Base-by-base conservation (phyloP, 2,113 vertebrate species). In the Syngnathus typhle region DNA sequence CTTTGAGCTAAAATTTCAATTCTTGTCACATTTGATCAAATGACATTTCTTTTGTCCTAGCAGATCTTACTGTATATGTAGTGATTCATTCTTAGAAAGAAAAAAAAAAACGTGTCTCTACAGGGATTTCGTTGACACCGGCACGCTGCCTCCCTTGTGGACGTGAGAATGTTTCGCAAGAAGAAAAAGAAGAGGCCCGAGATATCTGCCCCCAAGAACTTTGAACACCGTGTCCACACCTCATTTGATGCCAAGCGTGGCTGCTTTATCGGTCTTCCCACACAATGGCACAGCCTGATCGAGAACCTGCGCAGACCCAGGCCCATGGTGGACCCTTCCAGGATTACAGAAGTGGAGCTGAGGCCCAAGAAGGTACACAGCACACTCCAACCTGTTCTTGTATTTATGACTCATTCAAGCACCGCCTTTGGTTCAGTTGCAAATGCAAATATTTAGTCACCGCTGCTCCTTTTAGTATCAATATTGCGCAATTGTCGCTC, bases 181-280 rank as follows among this genome's bases (percentile, higher is more conserved):
- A 98, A 98, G 89, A 99, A 98, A 90, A 98, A 98, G 95, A 98
- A 96, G 94, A 95, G 95, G 73, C 95, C 95, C 0, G 95, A 98
- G 87, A 99, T 99, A 88, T 99, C 97, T 0, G 92, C 93, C 65
- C 97, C 97, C 0, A 94, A 94, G 89, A 97, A 99, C 89, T 99
- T 99, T 47, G 94, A 99, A 87, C 97, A 99, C 76, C 94, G 95
- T 0, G 96, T 99, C 70, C 97, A 99, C 78, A 99, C 96, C 13
- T 98, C 96, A 0, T 99, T 98, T n/a, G 96, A 98, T 69, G 85
- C 92, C 61, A 95, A 98, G 76, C 93, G 92, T 1, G 95, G 95
- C 64, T 95, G 93, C 81, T 99, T 98, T 27, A 91, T 98, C 77
- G 97, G 96, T 15, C 89, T 99, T 13, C 97, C 97, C 0, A 94